phyloP scores from a whole-genome alignment of 2,888 invertebrate genomes.

The Cataglyphis altisquamis region DNA sequence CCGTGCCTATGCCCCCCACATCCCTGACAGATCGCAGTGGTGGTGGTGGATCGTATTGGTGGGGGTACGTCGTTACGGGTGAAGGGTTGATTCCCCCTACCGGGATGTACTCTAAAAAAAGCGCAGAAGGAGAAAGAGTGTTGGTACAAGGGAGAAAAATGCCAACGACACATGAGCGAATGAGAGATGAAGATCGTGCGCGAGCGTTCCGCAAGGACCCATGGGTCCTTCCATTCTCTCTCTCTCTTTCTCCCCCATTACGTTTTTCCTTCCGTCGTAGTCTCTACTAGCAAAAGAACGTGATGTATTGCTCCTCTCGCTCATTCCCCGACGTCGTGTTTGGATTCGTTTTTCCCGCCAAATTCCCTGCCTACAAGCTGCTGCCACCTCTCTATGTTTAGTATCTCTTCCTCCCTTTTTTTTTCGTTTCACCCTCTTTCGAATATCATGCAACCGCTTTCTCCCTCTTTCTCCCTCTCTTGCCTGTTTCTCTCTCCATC shows the following conservation, averaged over 20 bases:
- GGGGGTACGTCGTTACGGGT: constrained; percentile 56
- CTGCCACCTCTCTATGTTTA: constrained; percentile 77
- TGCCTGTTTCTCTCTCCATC: constrained; percentile 39
- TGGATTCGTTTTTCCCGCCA: constrained; percentile 85
- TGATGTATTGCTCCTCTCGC: constrained; percentile 83
- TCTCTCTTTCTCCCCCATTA: constrained; percentile 69
- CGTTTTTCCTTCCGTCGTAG: constrained; percentile 60
- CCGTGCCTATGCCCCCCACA: constrained; percentile 49
- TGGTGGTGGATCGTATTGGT: constrained; percentile 51
- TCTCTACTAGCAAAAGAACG: constrained; percentile 77
- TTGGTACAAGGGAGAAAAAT: constrained; percentile 56
- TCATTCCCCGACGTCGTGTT: constrained; percentile 80
- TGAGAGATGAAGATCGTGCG: constrained; percentile 17
- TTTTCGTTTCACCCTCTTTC: neutral
- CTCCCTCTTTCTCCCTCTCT: neutral
- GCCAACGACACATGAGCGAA: constrained; percentile 28
- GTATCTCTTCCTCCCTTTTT: constrained; percentile 66
- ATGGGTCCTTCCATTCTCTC: constrained; percentile 41
- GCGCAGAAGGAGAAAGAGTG: constrained; percentile 60
- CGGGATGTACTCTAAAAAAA: constrained; percentile 50
- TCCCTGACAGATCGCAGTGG: constrained; percentile 15
- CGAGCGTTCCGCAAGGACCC: constrained; percentile 29
- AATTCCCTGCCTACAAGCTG: constrained; percentile 81
- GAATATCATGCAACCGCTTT: constrained; percentile 24
- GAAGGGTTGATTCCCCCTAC: constrained; percentile 67